These are phyloP conservation scores for Ashinkailepas kermadecensis DNA, from an alignment of 2,888 invertebrate species.

Conservation along the genomic window DNA sequence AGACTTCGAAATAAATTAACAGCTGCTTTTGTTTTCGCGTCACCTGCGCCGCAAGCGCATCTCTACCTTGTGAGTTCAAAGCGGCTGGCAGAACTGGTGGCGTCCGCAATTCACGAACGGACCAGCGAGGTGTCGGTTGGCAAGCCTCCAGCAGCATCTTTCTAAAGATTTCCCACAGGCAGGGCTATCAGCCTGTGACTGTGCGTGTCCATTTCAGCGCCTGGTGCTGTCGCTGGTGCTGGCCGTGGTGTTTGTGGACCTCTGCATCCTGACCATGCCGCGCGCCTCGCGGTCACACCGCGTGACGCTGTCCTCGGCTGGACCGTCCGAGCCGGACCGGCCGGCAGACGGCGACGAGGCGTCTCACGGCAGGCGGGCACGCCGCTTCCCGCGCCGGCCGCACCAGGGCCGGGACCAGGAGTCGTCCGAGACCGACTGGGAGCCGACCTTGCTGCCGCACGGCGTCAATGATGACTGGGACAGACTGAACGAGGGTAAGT, in stretches of 20 bases:
- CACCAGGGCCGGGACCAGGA: neutral
- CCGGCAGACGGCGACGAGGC: neutral
- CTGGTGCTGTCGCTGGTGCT: neutral
- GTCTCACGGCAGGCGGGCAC: neutral
- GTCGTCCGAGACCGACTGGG: neutral
- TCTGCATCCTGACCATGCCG: neutral
- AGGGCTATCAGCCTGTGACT: too few relatives aligned
- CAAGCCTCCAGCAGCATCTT: too few relatives aligned
- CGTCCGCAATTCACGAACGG: too few relatives aligned
- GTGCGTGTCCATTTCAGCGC: neutral
- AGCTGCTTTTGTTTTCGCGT: too few relatives aligned
- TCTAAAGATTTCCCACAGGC: too few relatives aligned
- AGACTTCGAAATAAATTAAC: too few relatives aligned
- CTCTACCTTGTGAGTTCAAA: too few relatives aligned
- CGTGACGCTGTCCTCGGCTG: neutral
- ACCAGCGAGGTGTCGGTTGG: too few relatives aligned
- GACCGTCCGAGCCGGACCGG: neutral
- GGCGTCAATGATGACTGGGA: neutral
- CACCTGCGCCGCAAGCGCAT: too few relatives aligned
- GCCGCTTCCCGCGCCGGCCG: neutral
- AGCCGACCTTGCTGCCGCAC: too few relatives aligned
- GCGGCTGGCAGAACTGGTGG: too few relatives aligned
- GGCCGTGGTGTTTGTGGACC: neutral
- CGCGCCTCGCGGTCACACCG: neutral
- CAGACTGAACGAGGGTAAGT: neutral